Conservation (phyloP, 1,140 invertebrate species). For the Eufriesea mexicana region DNA sequence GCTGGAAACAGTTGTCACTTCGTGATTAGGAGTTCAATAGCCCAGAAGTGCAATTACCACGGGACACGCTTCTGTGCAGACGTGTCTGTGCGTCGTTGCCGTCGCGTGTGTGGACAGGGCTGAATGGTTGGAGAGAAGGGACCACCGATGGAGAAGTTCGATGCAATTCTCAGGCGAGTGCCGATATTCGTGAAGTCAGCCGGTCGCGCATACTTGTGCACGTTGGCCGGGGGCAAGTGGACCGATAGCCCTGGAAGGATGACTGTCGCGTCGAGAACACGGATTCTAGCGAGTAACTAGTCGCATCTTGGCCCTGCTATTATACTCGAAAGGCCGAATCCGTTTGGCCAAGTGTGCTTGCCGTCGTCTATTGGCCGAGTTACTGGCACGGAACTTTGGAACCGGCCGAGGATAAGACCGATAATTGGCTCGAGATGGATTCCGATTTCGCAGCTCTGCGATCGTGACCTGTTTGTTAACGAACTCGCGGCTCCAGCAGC, state of each 20-base stretch:
- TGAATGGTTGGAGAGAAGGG: not conserved
- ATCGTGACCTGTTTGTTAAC: constrained; percentile 42
- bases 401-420: not conserved
- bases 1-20: constrained; percentile 61
- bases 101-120: not conserved
- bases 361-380: constrained; percentile 20
- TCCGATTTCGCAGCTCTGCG: constrained; percentile 11
- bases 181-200: constrained; percentile 24
- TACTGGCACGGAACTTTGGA: constrained; percentile 19
- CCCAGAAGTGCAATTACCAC: constrained; percentile 64
- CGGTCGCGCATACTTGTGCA: constrained; percentile 46
- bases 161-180: constrained; percentile 46
- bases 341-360: constrained; percentile 41
- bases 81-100: not conserved
- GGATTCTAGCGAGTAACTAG: constrained; percentile 46
- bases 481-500: not conserved
- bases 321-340: constrained; percentile 51
- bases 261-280: constrained; percentile 41
- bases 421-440: constrained; percentile 45
- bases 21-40: constrained; percentile 71
- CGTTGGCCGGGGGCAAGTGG: constrained; percentile 30
- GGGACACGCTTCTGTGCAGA: constrained; percentile 12
- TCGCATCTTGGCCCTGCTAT: constrained; percentile 49
- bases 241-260: constrained; percentile 49
- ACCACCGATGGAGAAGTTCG: constrained; percentile 37